phyloP scores from a whole-genome alignment of 2,113 vertebrate genomes.

The Hyaena hyaena region DNA sequence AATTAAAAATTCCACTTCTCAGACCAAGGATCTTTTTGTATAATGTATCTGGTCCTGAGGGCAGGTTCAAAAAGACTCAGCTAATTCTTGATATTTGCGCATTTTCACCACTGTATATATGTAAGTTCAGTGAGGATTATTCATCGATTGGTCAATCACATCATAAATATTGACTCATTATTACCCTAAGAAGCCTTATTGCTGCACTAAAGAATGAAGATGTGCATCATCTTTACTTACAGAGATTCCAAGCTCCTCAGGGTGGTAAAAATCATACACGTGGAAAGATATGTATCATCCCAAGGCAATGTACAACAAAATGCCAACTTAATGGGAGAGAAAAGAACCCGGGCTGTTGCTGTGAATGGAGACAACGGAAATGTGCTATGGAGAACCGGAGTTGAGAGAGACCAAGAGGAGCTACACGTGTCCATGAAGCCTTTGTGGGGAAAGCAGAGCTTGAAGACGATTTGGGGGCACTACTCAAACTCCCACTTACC shows the following conservation, averaged over 20 bases:
- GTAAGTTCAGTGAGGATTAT: background rate
- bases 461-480: background rate
- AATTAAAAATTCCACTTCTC: background rate
- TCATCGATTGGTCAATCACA: background rate
- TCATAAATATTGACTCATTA: background rate
- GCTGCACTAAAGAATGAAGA: background rate
- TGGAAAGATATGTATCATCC: background rate
- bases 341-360: background rate
- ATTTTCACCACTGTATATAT: background rate
- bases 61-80: background rate
- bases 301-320: background rate
- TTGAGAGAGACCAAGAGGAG: background rate
- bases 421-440: background rate
- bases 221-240: background rate
- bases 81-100: background rate
- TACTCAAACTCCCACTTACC: background rate
- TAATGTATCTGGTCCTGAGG: background rate
- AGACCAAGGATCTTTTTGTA: background rate
- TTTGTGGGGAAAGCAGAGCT: background rate
- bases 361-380: background rate
- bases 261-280: background rate
- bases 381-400: background rate
- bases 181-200: background rate
- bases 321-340: background rate
- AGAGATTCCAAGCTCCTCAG: background rate